Percentiles rank a stretch among this genome's conserved stretches.
These are phyloP conservation scores for Darevskia mixta DNA, from an alignment of 2,797 vertebrate genomes.

Conservation along the genomic window DNA sequence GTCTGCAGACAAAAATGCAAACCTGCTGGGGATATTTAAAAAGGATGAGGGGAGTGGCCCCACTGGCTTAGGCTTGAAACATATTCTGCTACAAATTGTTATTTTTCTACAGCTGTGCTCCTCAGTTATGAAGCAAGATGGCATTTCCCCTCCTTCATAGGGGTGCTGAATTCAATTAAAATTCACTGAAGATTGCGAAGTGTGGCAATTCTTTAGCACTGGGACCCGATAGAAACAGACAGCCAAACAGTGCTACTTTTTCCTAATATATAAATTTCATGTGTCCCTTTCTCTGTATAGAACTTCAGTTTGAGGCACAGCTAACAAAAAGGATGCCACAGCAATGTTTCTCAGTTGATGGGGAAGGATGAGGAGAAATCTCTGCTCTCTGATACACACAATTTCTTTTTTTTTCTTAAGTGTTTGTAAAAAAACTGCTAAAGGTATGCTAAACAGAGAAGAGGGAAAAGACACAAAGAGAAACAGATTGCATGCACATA, in stretches of 20 bases:
- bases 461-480: neutral
- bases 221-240: neutral
- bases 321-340: neutral
- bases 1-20: slow-evolving; percentile 5
- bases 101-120: slow-evolving; percentile 18
- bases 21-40: neutral
- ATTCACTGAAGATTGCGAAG: neutral
- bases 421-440: no score
- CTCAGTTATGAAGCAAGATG: neutral
- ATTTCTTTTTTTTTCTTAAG: no score
- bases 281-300: neutral
- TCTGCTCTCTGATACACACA: neutral
- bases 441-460: neutral
- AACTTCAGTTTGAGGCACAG: neutral
- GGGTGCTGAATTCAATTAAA: slow-evolving; percentile 21
- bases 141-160: neutral
- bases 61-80: neutral
- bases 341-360: neutral
- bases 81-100: neutral
- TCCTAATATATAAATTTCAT: neutral
- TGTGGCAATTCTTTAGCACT: neutral
- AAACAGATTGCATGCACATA: neutral
- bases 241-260: neutral
- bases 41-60: neutral
- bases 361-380: neutral